Evolutionary conservation across 2,113 vertebrate genomes (phyloP).

Genomic region (Lampris megalopsis): DNA sequence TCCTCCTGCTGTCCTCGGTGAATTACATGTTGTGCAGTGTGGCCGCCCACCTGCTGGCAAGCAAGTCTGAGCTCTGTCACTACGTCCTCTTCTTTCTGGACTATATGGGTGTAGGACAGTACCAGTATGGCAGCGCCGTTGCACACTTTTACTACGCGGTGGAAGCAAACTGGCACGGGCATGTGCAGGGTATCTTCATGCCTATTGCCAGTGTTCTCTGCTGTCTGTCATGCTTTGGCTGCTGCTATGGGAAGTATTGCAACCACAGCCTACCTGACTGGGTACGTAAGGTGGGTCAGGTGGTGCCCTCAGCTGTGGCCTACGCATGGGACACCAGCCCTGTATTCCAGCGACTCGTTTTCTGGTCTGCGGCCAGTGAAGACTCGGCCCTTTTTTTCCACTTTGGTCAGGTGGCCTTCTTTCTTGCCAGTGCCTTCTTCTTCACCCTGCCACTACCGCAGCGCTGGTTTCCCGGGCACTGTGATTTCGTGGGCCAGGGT

Average conservation of each 20-base stretch:
- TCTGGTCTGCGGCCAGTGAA: slow-evolving; percentile 14
- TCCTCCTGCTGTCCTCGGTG: slow-evolving; percentile 85
- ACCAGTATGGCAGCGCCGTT: slow-evolving; percentile 91
- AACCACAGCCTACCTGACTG: slow-evolving; percentile 73
- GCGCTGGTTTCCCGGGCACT: slow-evolving; percentile 87
- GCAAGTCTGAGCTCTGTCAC: slow-evolving; percentile 90
- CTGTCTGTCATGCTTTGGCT: slow-evolving; percentile 89
- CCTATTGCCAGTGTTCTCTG: slow-evolving; percentile 81
- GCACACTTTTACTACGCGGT: slow-evolving; percentile 89
- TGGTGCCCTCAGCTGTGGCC: slow-evolving; percentile 86
- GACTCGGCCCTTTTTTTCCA: slow-evolving; percentile 68
- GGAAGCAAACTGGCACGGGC: slow-evolving; percentile 81
- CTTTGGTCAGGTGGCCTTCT: slow-evolving; percentile 84
- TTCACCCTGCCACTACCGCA: slow-evolving; percentile 88
- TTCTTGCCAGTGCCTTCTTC: slow-evolving; percentile 88
- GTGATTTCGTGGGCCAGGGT: slow-evolving; percentile 90
- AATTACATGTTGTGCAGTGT: slow-evolving; percentile 87
- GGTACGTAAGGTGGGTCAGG: slow-evolving; percentile 86
- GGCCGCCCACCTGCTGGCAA: slow-evolving; percentile 88
- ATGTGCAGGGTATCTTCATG: slow-evolving; percentile 83
- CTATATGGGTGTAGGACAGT: slow-evolving; percentile 91
- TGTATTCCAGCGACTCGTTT: slow-evolving; percentile 81
- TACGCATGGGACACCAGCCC: slow-evolving; percentile 92
- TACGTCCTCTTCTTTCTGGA: slow-evolving; percentile 92
- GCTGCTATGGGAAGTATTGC: slow-evolving; percentile 89